A percentile compares a stretch with the other conserved stretches of the same genome.
These are phyloP conservation scores for Oligia latruncula DNA, from an alignment of 2,888 invertebrate species.

Conservation along the genomic window DNA sequence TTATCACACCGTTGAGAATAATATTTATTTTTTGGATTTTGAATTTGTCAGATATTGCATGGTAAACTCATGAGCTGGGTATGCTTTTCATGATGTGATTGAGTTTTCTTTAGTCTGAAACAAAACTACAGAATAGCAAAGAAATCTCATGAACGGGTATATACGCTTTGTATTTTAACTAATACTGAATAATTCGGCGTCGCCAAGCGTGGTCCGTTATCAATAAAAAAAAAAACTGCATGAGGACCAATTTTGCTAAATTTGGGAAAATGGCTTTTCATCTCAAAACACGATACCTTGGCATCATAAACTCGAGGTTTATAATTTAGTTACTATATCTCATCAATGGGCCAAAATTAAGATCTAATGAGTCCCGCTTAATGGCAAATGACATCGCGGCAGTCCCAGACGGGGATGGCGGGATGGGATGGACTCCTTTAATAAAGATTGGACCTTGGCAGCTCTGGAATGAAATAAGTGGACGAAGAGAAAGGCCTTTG, in stretches of 20 bases:
- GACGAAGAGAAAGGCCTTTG: not conserved
- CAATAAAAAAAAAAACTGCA: not conserved
- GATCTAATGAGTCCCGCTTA: not conserved
- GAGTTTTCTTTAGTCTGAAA: not conserved
- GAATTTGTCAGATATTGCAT: constrained; percentile 20
- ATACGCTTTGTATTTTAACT: not conserved
- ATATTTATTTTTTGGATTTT: constrained; percentile 40
- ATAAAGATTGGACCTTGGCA: not conserved
- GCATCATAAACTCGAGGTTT: not conserved
- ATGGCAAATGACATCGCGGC: not conserved
- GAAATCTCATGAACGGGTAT: not conserved
- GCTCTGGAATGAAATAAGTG: not conserved
- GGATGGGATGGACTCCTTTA: not conserved
- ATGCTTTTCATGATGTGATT: not conserved
- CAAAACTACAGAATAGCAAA: not conserved
- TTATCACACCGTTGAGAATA: constrained; percentile 35
- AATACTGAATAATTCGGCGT: not conserved
- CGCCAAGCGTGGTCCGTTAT: not conserved
- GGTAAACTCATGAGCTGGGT: not conserved
- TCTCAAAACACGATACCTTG: not conserved
- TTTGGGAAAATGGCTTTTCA: not conserved
- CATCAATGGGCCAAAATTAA: too few species aligned
- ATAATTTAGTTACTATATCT: not conserved
- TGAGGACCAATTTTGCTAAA: not conserved
- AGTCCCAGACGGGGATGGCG: not conserved